Base-by-base conservation (phyloP, 2,113 vertebrate genomes). In the Naja naja region DNA sequence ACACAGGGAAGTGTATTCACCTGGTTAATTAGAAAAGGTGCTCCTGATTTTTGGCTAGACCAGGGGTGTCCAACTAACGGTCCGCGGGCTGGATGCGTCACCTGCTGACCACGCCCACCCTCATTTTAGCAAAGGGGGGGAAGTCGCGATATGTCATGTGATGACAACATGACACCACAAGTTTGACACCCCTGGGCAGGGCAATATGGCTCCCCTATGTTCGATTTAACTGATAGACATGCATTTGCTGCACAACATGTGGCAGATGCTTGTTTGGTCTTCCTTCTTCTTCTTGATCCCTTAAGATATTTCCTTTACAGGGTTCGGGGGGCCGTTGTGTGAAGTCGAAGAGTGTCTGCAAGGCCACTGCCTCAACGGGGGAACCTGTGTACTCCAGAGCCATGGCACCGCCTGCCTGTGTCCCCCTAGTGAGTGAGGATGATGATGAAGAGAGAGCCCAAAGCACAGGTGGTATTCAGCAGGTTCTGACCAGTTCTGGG, bases 361-460 rank as follows among this genome's bases (percentile, higher is more conserved):
- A 43, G 88, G 94, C 34, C 97, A 95, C 30, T 97, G 97, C 89
- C 96, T 96, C 58, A 94, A 96, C 0, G 96, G 97, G 16, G 97
- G 95, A 69, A 97, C 95, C 85, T 97, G 97, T 5, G 23, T 94
- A 56, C 91, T 89, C 5, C 96, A 95, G 85, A 93, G 89, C n/a
- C 90, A 0, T 1, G 96, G 96, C 23, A 96, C 96, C 52, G 56
- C 91, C 87, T 97, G 97, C 95, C 95, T 96, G 95, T 96, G 95
- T 56, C 89, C 88, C 14, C 91, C 56, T 30, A 85, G 88, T 39
- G 14, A 49, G 43, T 20, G 45, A 5, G 18, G 54, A 43, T 11
- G 2, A 11, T 1, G 23, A 47, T 49, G 47, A 49, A 7, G 30
- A 4, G 49, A 34, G 89, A 8, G 34, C 55, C 49, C 60, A 18